Evolutionary conservation across 2,888 invertebrate genomes (phyloP).

Genomic region (Parapristionchus giblindavisi): DNA sequence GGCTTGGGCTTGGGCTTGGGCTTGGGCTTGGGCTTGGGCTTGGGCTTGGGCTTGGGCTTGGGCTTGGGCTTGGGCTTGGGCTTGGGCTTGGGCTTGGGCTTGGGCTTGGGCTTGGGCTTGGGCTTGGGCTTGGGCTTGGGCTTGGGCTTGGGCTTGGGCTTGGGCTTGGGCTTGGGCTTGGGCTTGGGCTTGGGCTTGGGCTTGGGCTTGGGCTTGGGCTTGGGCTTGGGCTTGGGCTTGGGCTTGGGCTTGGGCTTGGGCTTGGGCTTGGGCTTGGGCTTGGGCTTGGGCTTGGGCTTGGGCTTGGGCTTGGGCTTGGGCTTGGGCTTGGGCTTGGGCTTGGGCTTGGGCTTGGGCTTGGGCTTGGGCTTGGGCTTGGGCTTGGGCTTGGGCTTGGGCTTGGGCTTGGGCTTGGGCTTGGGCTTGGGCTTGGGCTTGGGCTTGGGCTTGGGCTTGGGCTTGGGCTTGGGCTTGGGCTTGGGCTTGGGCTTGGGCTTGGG

Average conservation of each 20-base stretch:
- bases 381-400: slow-evolving; percentile 45
- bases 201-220: slow-evolving; percentile 39
- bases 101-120: slow-evolving; percentile 44
- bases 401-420: slow-evolving; percentile 35
- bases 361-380: slow-evolving; percentile 40
- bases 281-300: slow-evolving; percentile 41
- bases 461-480: slow-evolving; percentile 41
- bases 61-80: slow-evolving; percentile 47
- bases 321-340: slow-evolving; percentile 39
- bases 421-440: slow-evolving; percentile 39
- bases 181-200: slow-evolving; percentile 34
- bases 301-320: slow-evolving; percentile 42
- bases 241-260: slow-evolving; percentile 23
- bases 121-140: slow-evolving; percentile 43
- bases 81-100: slow-evolving; percentile 46
- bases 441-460: slow-evolving; percentile 41
- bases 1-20: slow-evolving; percentile 40
- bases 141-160: slow-evolving; percentile 41
- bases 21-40: slow-evolving; percentile 44
- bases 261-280: slow-evolving; percentile 40
- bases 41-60: slow-evolving; percentile 49
- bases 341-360: slow-evolving; percentile 43
- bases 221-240: slow-evolving; percentile 23
- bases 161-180: slow-evolving; percentile 42
- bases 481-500: slow-evolving; percentile 34